These are phyloP conservation scores for Glossosoma conforme DNA, from an alignment of 1,140 invertebrate species.

Conservation along the genomic window DNA sequence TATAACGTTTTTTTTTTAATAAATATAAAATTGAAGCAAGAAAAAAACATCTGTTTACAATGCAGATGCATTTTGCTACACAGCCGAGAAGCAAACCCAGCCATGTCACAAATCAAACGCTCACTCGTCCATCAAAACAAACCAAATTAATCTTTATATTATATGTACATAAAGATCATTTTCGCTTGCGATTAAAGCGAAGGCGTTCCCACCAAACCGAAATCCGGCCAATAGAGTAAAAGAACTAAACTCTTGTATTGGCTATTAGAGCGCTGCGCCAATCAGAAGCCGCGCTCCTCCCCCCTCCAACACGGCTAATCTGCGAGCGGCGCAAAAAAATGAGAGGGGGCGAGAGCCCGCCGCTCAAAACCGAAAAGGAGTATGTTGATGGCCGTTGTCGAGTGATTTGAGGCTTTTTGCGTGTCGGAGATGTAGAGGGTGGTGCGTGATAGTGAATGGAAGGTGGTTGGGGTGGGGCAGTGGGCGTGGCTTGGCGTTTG, in stretches of 20 bases:
- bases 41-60: neutral
- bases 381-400: constrained; percentile 10
- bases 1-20: neutral
- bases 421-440: constrained; percentile 4
- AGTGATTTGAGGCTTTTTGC: neutral
- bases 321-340: constrained; percentile 13
- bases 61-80: no score
- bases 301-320: constrained; percentile 22
- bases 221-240: constrained; percentile 53
- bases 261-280: constrained; percentile 49
- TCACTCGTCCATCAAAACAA: no score
- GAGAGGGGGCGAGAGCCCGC: constrained; percentile 1
- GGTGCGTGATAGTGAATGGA: constrained; percentile 8
- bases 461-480: constrained; percentile 29
- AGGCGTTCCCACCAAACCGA: constrained; percentile 44
- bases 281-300: constrained; percentile 27
- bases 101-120: no score
- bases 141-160: neutral
- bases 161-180: neutral
- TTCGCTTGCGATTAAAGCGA: constrained; percentile 4
- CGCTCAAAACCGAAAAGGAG: constrained; percentile 29
- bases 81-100: no score
- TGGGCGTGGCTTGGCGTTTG: constrained; percentile 35
- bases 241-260: constrained; percentile 53
- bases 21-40: neutral